Evolutionary conservation across 2,797 vertebrate species (phyloP).

Genomic region (Diglossa cyanea): DNA sequence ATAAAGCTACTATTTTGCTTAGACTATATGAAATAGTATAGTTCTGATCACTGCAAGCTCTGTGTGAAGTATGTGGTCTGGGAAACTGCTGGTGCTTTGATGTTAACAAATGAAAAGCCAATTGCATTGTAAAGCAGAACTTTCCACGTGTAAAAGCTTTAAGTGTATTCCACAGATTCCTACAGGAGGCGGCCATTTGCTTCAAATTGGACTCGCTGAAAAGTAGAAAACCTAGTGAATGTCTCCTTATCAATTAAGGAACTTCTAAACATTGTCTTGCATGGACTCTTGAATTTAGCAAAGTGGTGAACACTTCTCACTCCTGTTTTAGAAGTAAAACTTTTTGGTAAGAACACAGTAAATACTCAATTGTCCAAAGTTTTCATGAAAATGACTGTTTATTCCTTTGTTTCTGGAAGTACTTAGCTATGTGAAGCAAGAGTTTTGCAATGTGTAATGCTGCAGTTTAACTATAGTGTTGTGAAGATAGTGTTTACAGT

Average conservation of each 20-base stretch:
- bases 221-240: not conserved
- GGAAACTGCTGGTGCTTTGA: not conserved
- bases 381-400: conserved; percentile 1
- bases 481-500: conserved; percentile 29
- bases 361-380: not conserved
- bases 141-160: not conserved
- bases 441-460: not conserved
- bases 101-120: not conserved
- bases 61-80: not conserved
- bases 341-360: not conserved
- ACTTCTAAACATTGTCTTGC: not conserved
- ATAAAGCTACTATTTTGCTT: not conserved
- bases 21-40: not conserved
- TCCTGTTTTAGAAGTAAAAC: not conserved
- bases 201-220: not conserved
- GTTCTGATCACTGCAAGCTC: not conserved
- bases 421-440: conserved; percentile 27
- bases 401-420: conserved; percentile 12
- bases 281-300: not conserved
- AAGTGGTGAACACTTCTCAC: not conserved
- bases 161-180: not conserved
- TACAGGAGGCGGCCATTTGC: not conserved
- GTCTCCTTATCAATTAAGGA: not conserved
- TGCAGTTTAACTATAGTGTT: conserved; percentile 45
- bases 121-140: not conserved